Conservation (phyloP, 2,113 vertebrate species). For the Salminus brasiliensis region DNA sequence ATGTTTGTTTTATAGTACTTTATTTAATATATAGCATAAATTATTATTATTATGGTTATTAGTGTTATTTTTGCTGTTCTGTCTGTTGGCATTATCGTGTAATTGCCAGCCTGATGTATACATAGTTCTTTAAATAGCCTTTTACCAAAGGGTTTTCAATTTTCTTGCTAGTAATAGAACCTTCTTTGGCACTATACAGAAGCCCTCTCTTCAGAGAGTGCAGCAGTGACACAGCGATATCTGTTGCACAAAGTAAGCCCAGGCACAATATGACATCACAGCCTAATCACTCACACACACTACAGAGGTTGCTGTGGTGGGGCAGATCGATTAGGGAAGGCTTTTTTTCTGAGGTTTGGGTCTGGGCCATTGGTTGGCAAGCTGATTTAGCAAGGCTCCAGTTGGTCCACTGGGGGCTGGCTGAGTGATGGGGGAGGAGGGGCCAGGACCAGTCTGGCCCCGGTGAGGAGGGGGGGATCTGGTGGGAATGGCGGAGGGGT, state of each 20-base stretch:
- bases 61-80: too few relatives aligned
- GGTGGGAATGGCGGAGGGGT: conserved; percentile 69
- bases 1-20: too few relatives aligned
- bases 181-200: not conserved
- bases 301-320: conserved; percentile 54
- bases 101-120: too few relatives aligned
- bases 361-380: conserved; percentile 56
- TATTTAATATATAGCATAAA: too few relatives aligned
- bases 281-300: conserved; percentile 44
- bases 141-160: too few relatives aligned
- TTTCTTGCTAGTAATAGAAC: too few relatives aligned
- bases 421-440: conserved; percentile 71
- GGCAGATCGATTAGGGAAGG: conserved; percentile 47
- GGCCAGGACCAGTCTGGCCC: conserved; percentile 61
- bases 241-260: not conserved
- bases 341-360: conserved; percentile 52
- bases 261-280: conserved; percentile 22
- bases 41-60: too few relatives aligned
- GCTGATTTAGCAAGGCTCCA: conserved; percentile 65
- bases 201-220: not conserved
- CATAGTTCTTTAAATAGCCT: too few relatives aligned
- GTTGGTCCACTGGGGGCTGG: conserved; percentile 75
- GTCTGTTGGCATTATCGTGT: too few relatives aligned
- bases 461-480: conserved; percentile 73
- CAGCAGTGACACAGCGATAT: not conserved